Percentiles rank a stretch among this genome's conserved stretches.
phyloP scores from a whole-genome alignment of 35 echinoderm and acorn worm species.

The Ptychodera flava region DNA sequence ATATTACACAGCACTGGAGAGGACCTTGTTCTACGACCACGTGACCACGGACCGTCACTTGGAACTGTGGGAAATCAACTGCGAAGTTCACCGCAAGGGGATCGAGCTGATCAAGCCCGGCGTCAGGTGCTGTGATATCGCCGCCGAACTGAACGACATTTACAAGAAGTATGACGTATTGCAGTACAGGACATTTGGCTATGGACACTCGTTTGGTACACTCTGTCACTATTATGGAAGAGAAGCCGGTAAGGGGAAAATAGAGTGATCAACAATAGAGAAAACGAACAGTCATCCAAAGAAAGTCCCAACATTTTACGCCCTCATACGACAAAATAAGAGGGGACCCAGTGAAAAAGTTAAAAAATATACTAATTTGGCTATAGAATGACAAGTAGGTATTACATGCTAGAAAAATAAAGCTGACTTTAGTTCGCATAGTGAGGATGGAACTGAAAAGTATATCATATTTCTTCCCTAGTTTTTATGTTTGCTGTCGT shows the following conservation, averaged over 20 bases:
- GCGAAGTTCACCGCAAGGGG: conserved; percentile 52
- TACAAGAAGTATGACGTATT: conserved; percentile 55
- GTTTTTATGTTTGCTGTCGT: too few relatives aligned
- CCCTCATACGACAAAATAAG: too few relatives aligned
- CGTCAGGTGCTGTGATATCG: conserved; percentile 65
- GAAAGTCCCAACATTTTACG: too few relatives aligned
- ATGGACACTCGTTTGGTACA: conserved; percentile 83
- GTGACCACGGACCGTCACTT: conserved; percentile 41
- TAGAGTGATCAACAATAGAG: too few relatives aligned
- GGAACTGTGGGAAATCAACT: conserved; percentile 73
- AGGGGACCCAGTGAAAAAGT: too few relatives aligned
- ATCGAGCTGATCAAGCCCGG: conserved; percentile 69
- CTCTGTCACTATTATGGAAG: conserved; percentile 94
- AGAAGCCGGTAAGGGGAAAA: conserved; percentile 71
- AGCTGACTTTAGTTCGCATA: too few relatives aligned
- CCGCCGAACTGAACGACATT: conserved; percentile 66
- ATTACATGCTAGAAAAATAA: too few relatives aligned
- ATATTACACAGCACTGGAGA: conserved; percentile 70
- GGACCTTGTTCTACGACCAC: conserved; percentile 57
- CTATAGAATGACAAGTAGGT: too few relatives aligned
- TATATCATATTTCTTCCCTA: too few relatives aligned
- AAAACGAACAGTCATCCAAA: too few relatives aligned
- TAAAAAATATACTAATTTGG: too few relatives aligned
- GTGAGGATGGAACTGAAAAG: too few relatives aligned
- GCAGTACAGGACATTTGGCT: conserved; percentile 75